These are phyloP conservation scores for Acrocephalus scirpaceus DNA, from an alignment of 2,797 vertebrate genomes.

Conservation along the genomic window DNA sequence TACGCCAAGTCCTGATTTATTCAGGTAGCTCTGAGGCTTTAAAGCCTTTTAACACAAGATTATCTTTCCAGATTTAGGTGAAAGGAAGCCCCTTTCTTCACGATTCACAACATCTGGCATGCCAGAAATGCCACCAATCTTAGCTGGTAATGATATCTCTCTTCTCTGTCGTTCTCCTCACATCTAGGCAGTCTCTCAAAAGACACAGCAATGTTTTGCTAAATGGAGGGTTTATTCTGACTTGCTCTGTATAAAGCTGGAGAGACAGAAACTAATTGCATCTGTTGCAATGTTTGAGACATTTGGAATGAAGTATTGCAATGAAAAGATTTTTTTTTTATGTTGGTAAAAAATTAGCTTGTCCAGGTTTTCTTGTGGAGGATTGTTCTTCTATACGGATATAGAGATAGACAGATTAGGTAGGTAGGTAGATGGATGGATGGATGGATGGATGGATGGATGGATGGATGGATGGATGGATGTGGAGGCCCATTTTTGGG, in stretches of 20 bases:
- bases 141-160: slow-evolving; percentile 15
- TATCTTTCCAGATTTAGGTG: slow-evolving; percentile 37
- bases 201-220: not conserved
- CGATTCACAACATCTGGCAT: not conserved
- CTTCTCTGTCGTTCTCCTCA: not conserved
- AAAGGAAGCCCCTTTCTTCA: slow-evolving; percentile 6
- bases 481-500: not conserved
- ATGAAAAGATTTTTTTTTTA: not conserved
- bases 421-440: not conserved
- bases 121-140: slow-evolving; percentile 1
- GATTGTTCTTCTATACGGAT: not conserved
- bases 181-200: not conserved
- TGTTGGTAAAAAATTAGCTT: not conserved
- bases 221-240: not conserved
- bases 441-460: too few relatives aligned
- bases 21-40: not conserved
- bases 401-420: too few relatives aligned
- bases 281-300: not conserved
- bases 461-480: not conserved
- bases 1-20: not conserved
- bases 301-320: not conserved
- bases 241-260: not conserved
- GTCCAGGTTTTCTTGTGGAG: not conserved
- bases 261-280: not conserved
- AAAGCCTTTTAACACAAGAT: not conserved